phyloP scores from a whole-genome alignment of 2,797 vertebrate genomes.

The Thripadectes ignobilis region DNA sequence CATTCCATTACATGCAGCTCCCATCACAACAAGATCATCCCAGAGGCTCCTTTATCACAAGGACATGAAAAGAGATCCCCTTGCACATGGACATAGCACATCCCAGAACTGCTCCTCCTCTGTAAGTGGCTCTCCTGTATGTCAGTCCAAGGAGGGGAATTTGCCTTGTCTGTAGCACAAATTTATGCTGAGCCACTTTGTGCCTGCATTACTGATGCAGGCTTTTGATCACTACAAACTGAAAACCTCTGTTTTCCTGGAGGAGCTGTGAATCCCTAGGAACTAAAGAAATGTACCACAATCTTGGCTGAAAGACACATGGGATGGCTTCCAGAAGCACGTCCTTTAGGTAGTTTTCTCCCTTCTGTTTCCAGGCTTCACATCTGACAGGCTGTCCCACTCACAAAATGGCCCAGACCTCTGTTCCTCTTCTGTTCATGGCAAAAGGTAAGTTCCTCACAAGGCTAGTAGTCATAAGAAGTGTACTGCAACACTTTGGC shows the following conservation, averaged over 20 bases:
- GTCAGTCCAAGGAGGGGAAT: not conserved
- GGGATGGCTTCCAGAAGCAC: not conserved
- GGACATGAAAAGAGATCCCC: not conserved
- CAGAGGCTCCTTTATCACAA: not conserved
- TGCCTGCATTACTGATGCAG: not conserved
- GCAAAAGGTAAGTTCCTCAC: not conserved
- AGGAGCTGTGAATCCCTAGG: not conserved
- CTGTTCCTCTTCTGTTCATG: not conserved
- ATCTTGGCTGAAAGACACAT: not conserved
- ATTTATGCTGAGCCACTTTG: not conserved
- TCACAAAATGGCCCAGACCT: not conserved
- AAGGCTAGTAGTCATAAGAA: not conserved
- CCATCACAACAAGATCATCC: not conserved
- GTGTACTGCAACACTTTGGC: not conserved
- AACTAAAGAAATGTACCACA: not conserved
- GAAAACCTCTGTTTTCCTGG: not conserved
- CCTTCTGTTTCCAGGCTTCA: not conserved
- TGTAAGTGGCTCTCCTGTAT: not conserved
- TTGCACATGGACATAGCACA: not conserved
- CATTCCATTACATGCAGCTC: not conserved
- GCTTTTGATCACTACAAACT: not conserved
- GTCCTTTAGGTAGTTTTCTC: not conserved
- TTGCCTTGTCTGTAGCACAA: not conserved
- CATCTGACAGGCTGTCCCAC: not conserved
- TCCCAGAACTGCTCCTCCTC: not conserved